Evolutionary conservation across 2,888 invertebrate genomes (phyloP), one percentile per base, ranked within the genome.

Genomic region (Acrobasis suavella): DNA sequence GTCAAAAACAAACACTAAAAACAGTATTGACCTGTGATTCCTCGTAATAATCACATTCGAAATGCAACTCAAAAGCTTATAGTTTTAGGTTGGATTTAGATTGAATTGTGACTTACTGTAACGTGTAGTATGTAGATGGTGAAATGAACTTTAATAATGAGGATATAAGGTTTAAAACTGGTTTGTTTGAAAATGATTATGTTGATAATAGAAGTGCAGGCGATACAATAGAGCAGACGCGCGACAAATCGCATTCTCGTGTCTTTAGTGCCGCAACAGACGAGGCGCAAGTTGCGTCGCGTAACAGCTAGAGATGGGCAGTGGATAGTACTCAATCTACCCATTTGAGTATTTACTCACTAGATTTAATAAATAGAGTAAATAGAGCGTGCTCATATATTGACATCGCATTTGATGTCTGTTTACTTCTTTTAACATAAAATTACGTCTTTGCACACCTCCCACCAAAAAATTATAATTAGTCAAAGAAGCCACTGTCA

Each of bases 1-100:
- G 42, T 59, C 59, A 42, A 60, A 60, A 62, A 62, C 63, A 65
- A 62, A 62, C 62, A 64, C 64, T 64, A 66, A 64, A 65, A 66
- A 65, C 63, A 42, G 59, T 62, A 62, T 58, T 55, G 59, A 38
- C 59, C 52, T 49, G 58, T 54, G 37, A 58, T 60, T 59, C 51
- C 55, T 56, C 46, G 61, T 59, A 38, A 2, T n/a, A 38, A 38
- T 2, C 7, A 38, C 42, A 60, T 38, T 17, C 14, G 37, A 59
- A 59, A 39, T n/a, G 42, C 9, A n/a, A 60, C 50, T n/a, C 42
- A 52, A 51, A 7, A n/a, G 9, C 1, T 42, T 15, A 16, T 7
- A 49, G 51, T 39, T 60, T 54, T 62, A 39, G 15, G 39, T 22
- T 37, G 9, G 22, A 60, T 42, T 39, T 22, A 9, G 42, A 17